phyloP scores from a whole-genome alignment of 2,888 invertebrate genomes.

The Cataglyphis cursor region DNA sequence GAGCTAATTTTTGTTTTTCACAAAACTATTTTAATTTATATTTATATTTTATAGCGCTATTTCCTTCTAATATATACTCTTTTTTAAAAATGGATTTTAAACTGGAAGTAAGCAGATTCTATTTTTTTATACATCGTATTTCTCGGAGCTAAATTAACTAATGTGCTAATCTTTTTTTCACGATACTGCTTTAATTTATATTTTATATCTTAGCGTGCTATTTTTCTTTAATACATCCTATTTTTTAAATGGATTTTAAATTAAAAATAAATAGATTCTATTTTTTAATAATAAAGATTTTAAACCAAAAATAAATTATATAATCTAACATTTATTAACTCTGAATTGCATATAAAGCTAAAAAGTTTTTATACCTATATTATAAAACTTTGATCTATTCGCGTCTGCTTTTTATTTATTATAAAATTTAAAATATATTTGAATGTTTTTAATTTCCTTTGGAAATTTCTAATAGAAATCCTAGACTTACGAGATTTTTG shows the following conservation, averaged over 20 bases:
- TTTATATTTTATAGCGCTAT: constrained; percentile 9
- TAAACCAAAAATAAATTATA: neutral
- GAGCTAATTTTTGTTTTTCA: constrained; percentile 4
- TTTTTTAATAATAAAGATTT: neutral
- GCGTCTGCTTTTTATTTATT: neutral
- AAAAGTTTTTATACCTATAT: neutral
- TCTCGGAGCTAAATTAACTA: neutral
- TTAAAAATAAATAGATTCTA: too few species aligned
- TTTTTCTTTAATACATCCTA: too few species aligned
- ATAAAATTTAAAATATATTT: neutral
- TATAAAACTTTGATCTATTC: neutral
- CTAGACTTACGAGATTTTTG: neutral
- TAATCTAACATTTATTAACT: neutral
- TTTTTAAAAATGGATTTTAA: neutral
- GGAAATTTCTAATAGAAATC: neutral
- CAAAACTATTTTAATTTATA: neutral
- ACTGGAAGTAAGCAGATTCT: neutral
- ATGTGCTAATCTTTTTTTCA: neutral
- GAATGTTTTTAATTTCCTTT: neutral
- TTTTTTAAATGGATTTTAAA: too few species aligned
- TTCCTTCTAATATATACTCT: neutral
- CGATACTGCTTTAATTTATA: neutral
- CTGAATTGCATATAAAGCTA: neutral
- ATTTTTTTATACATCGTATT: neutral
- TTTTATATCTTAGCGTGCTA: neutral